Percentiles rank a stretch among this genome's conserved stretches.
phyloP scores from a whole-genome alignment of 2,797 vertebrate species.

The Sarcoramphus papa region DNA sequence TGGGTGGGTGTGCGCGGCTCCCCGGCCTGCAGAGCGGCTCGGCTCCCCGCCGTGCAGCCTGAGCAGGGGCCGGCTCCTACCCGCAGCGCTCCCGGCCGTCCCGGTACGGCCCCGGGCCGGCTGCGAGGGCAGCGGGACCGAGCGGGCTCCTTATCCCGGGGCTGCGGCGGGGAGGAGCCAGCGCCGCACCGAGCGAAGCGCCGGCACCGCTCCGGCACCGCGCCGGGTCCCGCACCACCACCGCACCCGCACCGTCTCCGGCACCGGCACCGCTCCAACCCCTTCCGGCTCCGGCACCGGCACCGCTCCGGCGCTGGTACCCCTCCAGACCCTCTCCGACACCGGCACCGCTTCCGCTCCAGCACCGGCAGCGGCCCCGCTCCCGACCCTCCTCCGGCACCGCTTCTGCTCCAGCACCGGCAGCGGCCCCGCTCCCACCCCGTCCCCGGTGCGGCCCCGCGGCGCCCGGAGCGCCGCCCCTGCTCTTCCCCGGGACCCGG shows the following conservation, averaged over 20 bases:
- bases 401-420: neutral
- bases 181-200: neutral
- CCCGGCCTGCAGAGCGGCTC: neutral
- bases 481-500: neutral
- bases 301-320: neutral
- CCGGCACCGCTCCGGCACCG: neutral
- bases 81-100: neutral
- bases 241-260: neutral
- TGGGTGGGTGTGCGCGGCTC: neutral
- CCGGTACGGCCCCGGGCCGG: neutral
- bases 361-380: no score
- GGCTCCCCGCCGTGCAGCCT: neutral
- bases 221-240: neutral
- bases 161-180: conserved; percentile 46
- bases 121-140: neutral
- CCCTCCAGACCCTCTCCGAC: neutral
- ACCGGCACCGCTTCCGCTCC: neutral
- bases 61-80: neutral
- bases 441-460: neutral
- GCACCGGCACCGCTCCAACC: neutral
- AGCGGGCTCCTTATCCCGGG: neutral
- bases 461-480: neutral
- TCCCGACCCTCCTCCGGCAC: neutral
- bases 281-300: neutral
- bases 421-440: neutral